phyloP scores from a whole-genome alignment of 1,140 invertebrate genomes.

The Leptinotarsa undecemlineata region DNA sequence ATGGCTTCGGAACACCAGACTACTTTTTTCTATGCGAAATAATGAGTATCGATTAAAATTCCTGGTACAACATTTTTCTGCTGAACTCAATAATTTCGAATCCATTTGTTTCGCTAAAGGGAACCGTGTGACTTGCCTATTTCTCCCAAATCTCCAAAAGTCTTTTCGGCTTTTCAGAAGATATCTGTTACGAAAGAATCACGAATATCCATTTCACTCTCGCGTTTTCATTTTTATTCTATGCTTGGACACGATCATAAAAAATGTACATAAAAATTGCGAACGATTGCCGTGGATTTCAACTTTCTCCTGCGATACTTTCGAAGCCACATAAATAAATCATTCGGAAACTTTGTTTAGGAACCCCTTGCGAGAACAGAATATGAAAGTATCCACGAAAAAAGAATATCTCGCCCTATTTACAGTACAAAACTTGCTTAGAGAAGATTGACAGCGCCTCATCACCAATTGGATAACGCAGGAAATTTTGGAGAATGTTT shows the following conservation, averaged over 20 bases:
- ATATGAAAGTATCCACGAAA: not conserved
- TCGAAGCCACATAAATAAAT: constrained; percentile 9
- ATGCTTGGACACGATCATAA: not conserved
- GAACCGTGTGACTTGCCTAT: too few species aligned
- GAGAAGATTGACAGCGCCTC: not conserved
- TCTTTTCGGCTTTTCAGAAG: too few species aligned
- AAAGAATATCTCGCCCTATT: not conserved
- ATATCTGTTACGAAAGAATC: too few species aligned
- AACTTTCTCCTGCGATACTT: not conserved
- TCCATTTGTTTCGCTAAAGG: too few species aligned
- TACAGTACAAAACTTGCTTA: not conserved
- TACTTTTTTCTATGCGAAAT: too few species aligned
- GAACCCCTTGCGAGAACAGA: not conserved
- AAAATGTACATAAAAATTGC: not conserved
- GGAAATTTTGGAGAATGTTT: not conserved
- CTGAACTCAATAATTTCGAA: too few species aligned
- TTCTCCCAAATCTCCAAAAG: too few species aligned
- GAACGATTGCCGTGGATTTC: not conserved
- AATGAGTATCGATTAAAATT: too few species aligned
- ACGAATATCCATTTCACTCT: too few species aligned
- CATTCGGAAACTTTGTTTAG: constrained; percentile 10
- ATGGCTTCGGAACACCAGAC: too few species aligned
- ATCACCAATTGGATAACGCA: not conserved
- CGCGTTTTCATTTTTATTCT: not conserved
- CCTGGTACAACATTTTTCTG: too few species aligned